phyloP scores from a whole-genome alignment of 2,113 vertebrate species.

The Otocyon megalotis region DNA sequence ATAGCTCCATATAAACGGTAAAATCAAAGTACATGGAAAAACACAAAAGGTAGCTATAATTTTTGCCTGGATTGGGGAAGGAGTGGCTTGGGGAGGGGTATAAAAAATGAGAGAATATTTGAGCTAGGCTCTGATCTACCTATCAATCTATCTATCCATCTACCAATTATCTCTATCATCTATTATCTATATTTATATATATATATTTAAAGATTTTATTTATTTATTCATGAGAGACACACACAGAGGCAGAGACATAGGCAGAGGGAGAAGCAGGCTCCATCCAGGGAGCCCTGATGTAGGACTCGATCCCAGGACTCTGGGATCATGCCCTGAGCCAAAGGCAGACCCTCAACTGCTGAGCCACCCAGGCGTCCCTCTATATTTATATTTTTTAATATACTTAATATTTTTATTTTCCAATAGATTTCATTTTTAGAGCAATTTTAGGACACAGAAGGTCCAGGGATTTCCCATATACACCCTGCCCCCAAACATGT shows the following conservation, averaged over 20 bases:
- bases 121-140: neutral
- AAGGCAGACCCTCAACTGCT: no score
- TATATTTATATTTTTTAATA: neutral
- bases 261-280: no score
- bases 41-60: neutral
- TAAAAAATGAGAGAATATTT: neutral
- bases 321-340: no score
- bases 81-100: neutral
- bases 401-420: neutral
- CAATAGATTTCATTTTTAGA: neutral
- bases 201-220: no score
- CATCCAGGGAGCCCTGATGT: no score
- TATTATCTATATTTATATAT: neutral
- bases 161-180: neutral
- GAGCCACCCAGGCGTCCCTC: no score
- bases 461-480: neutral
- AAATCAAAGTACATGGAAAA: neutral
- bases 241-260: no score
- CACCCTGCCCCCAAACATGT: neutral
- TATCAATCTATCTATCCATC: neutral
- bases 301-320: no score
- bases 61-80: neutral
- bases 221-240: no score
- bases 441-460: neutral
- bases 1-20: neutral